Conservation (phyloP, 2,113 vertebrate species). For the Desmodus rotundus region DNA sequence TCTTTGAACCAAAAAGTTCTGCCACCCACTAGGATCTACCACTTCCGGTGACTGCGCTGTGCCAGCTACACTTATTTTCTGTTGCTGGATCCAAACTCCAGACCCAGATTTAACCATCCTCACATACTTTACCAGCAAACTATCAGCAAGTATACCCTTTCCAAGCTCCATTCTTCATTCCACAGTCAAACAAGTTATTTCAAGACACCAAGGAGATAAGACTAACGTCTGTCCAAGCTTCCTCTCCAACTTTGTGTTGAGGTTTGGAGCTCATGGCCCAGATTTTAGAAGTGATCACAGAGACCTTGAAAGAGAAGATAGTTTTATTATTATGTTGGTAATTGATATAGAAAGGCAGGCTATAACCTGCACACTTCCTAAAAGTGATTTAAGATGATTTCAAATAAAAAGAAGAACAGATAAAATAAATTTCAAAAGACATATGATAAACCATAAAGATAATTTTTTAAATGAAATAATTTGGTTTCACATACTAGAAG, state of each 20-base stretch:
- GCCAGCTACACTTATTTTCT: background rate
- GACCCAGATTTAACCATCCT: background rate
- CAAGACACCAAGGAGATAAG: background rate
- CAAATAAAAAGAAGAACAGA: background rate
- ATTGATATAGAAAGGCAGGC: background rate
- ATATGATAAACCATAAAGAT: background rate
- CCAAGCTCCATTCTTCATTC: background rate
- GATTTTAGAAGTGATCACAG: background rate
- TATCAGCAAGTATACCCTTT: background rate
- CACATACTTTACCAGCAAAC: background rate
- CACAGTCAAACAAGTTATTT: background rate
- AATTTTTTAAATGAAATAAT: background rate
- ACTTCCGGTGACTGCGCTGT: background rate
- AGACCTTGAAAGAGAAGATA: background rate
- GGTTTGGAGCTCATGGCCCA: background rate
- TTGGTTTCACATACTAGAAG: background rate
- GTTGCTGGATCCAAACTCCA: background rate
- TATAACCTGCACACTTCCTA: background rate
- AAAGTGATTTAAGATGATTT: background rate
- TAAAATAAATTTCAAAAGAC: background rate
- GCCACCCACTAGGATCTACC: accelerated
- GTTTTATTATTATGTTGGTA: background rate
- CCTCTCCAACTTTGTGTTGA: background rate
- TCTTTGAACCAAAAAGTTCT: background rate
- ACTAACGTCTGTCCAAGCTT: background rate